phyloP scores from a whole-genome alignment of 1,140 invertebrate genomes.

The Panagrolaimus sp. region DNA sequence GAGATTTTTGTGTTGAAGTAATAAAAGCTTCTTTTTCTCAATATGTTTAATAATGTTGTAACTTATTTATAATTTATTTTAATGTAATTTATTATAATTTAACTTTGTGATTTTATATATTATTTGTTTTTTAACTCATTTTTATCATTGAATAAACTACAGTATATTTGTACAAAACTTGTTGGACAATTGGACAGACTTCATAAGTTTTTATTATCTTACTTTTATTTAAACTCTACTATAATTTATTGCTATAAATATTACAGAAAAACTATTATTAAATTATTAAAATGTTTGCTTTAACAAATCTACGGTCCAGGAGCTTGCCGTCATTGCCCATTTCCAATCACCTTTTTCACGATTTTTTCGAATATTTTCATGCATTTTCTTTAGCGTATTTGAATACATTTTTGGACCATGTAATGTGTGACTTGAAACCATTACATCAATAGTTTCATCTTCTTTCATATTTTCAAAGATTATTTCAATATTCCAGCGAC shows the following conservation, averaged over 20 bases:
- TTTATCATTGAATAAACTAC: too few species aligned
- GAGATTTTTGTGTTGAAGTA: too few species aligned
- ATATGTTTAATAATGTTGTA: too few species aligned
- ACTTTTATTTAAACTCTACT: too few species aligned
- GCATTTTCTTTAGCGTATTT: neutral
- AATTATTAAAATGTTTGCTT: neutral
- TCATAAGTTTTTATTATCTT: too few species aligned
- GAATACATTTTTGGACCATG: neutral
- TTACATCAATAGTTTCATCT: neutral
- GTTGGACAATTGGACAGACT: too few species aligned
- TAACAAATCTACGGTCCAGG: neutral
- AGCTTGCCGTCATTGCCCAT: neutral
- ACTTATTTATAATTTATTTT: too few species aligned
- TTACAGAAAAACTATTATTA: neutral
- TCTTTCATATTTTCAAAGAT: neutral
- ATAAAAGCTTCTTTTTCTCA: too few species aligned
- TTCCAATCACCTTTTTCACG: neutral
- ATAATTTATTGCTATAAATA: neutral
- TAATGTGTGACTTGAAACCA: neutral
- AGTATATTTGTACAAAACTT: too few species aligned
- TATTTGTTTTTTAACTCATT: too few species aligned
- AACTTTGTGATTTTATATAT: too few species aligned
- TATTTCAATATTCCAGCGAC: neutral
- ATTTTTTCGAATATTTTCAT: slow-evolving; percentile 1
- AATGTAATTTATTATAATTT: too few species aligned